phyloP scores from a whole-genome alignment of 1,140 invertebrate species.

The Drosophila lini region DNA sequence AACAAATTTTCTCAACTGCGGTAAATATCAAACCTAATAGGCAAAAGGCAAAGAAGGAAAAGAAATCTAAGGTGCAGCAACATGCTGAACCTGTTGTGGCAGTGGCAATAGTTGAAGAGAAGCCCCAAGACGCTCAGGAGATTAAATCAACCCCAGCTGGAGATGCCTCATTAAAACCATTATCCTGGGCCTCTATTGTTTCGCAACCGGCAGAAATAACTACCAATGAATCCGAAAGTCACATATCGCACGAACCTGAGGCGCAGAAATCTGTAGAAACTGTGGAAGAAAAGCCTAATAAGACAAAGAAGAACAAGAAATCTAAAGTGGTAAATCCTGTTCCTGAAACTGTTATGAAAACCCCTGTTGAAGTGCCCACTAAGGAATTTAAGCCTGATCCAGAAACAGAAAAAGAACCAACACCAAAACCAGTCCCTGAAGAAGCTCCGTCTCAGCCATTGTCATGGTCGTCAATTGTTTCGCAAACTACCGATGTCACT shows the following conservation, averaged over 20 bases:
- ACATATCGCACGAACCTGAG: background rate
- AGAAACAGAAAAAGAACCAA: background rate
- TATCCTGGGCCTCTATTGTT: constrained; percentile 25
- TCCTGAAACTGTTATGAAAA: constrained; percentile 3
- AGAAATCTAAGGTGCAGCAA: constrained; percentile 12
- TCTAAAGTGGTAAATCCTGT: background rate
- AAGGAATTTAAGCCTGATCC: background rate
- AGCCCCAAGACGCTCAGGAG: background rate
- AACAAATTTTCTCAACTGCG: constrained; percentile 32
- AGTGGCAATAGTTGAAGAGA: background rate
- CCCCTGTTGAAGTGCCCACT: background rate
- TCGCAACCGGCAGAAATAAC: background rate
- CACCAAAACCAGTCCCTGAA: background rate
- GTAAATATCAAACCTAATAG: constrained; percentile 14
- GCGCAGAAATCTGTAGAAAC: background rate
- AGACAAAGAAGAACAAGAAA: constrained; percentile 41
- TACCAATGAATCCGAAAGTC: background rate
- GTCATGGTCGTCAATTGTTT: constrained; percentile 25
- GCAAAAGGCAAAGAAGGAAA: constrained; percentile 43
- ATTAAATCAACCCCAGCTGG: background rate
- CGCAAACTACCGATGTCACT: constrained; percentile 8
- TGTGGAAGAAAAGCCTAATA: constrained; percentile 8
- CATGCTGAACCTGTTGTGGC: background rate
- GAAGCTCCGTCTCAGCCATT: background rate
- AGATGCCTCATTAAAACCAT: background rate